Evolutionary conservation across 1,140 invertebrate genomes (phyloP), one percentile per base, ranked within the genome.

Genomic region (Penaeus japonicus): DNA sequence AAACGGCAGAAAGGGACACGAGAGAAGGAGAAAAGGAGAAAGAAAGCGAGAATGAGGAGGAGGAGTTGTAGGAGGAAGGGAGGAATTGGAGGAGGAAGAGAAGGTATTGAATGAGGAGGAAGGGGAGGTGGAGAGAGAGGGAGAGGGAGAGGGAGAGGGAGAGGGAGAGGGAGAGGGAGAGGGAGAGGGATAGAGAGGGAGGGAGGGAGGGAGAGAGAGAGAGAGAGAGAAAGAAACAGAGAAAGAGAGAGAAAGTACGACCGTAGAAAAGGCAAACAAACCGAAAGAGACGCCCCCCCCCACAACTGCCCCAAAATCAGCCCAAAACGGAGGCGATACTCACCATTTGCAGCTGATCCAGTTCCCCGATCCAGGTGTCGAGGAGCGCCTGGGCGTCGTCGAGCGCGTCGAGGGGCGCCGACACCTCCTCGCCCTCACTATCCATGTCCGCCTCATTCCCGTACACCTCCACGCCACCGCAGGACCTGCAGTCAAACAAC

Each of bases 391-490:
- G 85, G 85, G 85, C 85, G 78, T 80, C 47, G 73, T 87, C 85
- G 0, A 87, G 78, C 57, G 85, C 85, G 3, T 87, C 85, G 57
- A 87, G 85, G 35, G 85, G 85, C 7, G 77, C 85, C 77, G 59
- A 20, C n/a, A 70, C 85, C 85, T 87, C 85, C 85, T 87, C 85
- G 10, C 85, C 85, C 59, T 87, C 85, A n/a, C 57, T 70, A 57
- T 87, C 85, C 78, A 87, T 55, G 78, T 87, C 85, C 10, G 35
- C 77, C 85, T 87, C 85, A 39, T 70, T 87, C 10, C 85, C 85
- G 78, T 87, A 87, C 55, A 87, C 85, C 85, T 87, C 85, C 59
- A 87, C 85, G 39, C 85, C 85, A 4, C 85, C 85, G 18, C 85
- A 79, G 24, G 85, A 87, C 85, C 85, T 87, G 85, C n/a, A 65